Conservation (phyloP, 1,140 invertebrate genomes). For the Holcopasites calliopsidis region DNA sequence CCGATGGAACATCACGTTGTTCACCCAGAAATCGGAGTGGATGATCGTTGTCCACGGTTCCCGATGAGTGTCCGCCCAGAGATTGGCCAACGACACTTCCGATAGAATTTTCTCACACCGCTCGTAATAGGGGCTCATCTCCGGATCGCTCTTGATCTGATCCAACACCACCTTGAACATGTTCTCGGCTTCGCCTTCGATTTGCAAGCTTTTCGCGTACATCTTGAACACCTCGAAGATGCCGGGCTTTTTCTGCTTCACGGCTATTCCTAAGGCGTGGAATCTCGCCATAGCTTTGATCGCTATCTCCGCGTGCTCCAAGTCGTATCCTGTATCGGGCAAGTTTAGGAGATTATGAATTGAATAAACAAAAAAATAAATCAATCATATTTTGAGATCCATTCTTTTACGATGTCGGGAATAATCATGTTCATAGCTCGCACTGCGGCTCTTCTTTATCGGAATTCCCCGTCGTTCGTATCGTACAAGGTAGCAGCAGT, state of each 20-base stretch:
- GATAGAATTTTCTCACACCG: constrained; percentile 54
- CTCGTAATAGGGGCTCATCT: constrained; percentile 56
- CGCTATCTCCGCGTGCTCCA: constrained; percentile 77
- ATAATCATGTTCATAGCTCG: no score
- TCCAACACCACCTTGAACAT: constrained; percentile 49
- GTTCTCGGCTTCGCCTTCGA: constrained; percentile 19
- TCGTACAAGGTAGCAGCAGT: background rate
- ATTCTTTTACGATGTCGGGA: background rate
- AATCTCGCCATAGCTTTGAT: constrained; percentile 80
- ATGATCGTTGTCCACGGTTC: constrained; percentile 79
- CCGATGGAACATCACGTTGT: constrained; percentile 81
- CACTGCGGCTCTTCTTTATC: no score
- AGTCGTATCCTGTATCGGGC: constrained; percentile 78
- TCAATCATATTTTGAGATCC: background rate
- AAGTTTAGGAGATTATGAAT: no score
- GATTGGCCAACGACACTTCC: constrained; percentile 39
- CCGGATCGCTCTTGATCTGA: constrained; percentile 63
- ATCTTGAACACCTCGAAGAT: constrained; percentile 76
- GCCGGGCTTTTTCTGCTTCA: constrained; percentile 78
- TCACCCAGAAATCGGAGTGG: constrained; percentile 84
- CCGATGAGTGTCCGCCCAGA: constrained; percentile 56
- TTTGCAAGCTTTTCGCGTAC: constrained; percentile 54
- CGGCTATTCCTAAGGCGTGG: constrained; percentile 81
- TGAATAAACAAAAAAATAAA: background rate
- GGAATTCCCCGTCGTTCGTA: background rate